These are phyloP conservation scores for Yponomeuta malinellus DNA, from an alignment of 2,888 invertebrate genomes.

Conservation along the genomic window DNA sequence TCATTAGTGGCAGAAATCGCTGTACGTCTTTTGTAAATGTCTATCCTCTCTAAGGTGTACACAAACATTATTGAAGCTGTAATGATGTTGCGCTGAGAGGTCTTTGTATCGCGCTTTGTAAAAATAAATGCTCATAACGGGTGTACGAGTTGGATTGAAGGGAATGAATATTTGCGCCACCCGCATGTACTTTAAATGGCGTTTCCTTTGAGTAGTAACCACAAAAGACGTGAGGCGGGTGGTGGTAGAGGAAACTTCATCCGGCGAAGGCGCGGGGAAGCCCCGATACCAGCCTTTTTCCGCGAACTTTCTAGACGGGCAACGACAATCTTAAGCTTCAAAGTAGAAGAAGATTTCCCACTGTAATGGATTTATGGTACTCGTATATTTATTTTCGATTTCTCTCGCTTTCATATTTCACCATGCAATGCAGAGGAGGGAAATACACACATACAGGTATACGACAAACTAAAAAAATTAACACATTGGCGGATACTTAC, in stretches of 20 bases:
- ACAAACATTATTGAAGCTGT: background rate
- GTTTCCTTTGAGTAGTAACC: conserved; percentile 51
- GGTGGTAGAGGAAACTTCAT: conserved; percentile 46
- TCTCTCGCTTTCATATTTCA: background rate
- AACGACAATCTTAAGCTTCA: conserved; percentile 37
- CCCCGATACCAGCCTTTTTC: conserved; percentile 46
- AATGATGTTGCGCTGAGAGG: background rate
- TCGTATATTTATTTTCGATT: background rate
- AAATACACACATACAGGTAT: too few relatives aligned
- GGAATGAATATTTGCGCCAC: conserved; percentile 52
- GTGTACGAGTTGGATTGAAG: conserved; percentile 39
- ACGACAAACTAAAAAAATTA: too few relatives aligned
- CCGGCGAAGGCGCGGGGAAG: conserved; percentile 27
- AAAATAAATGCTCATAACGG: conserved; percentile 34
- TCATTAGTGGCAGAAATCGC: background rate
- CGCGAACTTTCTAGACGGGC: conserved; percentile 26
- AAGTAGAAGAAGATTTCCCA: conserved; percentile 28
- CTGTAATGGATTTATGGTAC: conserved; percentile 15
- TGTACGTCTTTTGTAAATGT: background rate
- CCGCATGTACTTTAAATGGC: conserved; percentile 65
- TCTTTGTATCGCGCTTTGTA: background rate
- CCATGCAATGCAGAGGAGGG: background rate
- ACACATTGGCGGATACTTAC: too few relatives aligned
- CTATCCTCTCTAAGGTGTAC: background rate
- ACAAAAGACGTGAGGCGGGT: conserved; percentile 43